Evolutionary conservation across 1,140 invertebrate genomes (phyloP), one percentile per base, ranked within the genome.

Genomic region (Eurosta solidaginis): DNA sequence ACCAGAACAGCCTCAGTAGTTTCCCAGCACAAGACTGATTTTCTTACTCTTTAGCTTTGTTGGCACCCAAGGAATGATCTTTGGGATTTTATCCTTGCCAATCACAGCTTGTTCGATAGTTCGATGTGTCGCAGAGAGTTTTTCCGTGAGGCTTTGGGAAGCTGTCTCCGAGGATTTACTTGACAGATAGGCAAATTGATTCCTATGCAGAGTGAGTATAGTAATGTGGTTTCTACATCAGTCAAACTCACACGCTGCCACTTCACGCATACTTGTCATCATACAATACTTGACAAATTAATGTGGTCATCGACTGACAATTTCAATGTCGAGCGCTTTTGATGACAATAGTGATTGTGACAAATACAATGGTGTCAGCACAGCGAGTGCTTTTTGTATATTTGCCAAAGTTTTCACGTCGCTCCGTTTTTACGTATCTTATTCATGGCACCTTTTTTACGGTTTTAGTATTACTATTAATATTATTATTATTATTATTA

Each of bases 291-390:
- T 68, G 59, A 68, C 59, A 68, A 68, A 68, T 68, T 17, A 10
- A 40, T 68, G 59, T 68, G 59, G 59, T 36, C 59, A 20, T 42
- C 59, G 1, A 68, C 59, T 68, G 59, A 68, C 36, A 68, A 29
- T 68, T 68, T 68, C 59, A 68, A 40, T 68, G n/a, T 33, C 59
- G 40, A 25, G 22, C 10, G 47, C 4, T 49, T 4, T 0, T 17
- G 17, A 49, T 49, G 47, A 17, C 47, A 49, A 49, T 49, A n/a
- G 47, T 17, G 54, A 63, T 20, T 25, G n/a, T 29, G 27, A 36
- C n/a, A n/a, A n/a, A n/a, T 12, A 14, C 45, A 47, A 14, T 10
- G 33, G 17, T n/a, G 33, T 3, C 33, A 20, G n/a, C 22, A 68
- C 10, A 22, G 33, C 2, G 12, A 17, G 17, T 25, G 3, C 33